Evolutionary conservation across 2,888 invertebrate species (phyloP).

Genomic region (Tetranychus piercei): DNA sequence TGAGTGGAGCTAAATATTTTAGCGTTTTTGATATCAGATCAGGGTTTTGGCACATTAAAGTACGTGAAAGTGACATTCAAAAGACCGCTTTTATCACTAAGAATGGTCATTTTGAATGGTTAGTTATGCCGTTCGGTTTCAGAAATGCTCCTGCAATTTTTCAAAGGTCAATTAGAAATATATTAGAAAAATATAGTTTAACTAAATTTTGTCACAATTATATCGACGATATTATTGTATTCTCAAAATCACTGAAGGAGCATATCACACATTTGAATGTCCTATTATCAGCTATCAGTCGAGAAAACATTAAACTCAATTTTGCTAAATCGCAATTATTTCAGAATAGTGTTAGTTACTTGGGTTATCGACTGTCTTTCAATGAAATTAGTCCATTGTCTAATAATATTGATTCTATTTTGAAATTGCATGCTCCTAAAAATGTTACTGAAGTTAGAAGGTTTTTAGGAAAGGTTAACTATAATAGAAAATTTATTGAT

Average conservation of each 20-base stretch:
- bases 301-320: slow-evolving; percentile 14
- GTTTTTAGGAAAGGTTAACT: slow-evolving; percentile 12
- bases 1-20: slow-evolving; percentile 7
- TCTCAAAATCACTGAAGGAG: background rate
- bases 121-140: slow-evolving; percentile 17
- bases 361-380: slow-evolving; percentile 3
- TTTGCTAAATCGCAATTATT: slow-evolving; percentile 14
- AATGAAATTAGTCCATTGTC: slow-evolving; percentile 8
- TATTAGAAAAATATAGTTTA: background rate
- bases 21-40: slow-evolving; percentile 7
- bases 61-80: background rate
- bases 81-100: slow-evolving; percentile 16
- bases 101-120: slow-evolving; percentile 14
- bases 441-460: background rate
- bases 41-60: slow-evolving; percentile 13
- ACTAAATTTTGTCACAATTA: slow-evolving; percentile 1
- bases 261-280: background rate
- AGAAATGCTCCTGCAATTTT: slow-evolving; percentile 18
- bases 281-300: background rate
- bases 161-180: slow-evolving; percentile 10
- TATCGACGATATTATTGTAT: slow-evolving; percentile 18
- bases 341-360: background rate
- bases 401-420: slow-evolving; percentile 1
- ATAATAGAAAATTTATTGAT: background rate
- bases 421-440: slow-evolving; percentile 5